Percentiles rank a stretch among this genome's conserved stretches.
Evolutionary conservation across 1,140 invertebrate species (phyloP).

Genomic region (Mylabris phalerata): DNA sequence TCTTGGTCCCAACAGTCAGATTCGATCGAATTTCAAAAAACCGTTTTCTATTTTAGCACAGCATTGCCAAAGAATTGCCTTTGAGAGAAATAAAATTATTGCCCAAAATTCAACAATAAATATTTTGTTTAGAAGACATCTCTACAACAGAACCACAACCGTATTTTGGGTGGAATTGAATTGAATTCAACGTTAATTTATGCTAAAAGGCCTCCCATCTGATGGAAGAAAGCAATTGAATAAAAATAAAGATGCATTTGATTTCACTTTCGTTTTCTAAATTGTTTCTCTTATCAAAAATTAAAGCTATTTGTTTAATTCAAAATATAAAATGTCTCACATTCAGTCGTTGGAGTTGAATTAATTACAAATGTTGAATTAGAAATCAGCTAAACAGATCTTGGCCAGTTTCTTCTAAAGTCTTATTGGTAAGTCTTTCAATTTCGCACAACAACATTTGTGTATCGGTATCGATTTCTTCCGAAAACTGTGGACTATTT

Average conservation of each 20-base stretch:
- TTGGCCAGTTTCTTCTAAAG: conserved; percentile 47
- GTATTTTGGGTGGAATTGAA: no score
- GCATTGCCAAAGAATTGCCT: no score
- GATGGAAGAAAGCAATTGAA: no score
- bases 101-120: no score
- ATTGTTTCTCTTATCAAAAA: no score
- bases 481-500: conserved; percentile 28
- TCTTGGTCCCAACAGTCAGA: conserved; percentile 23
- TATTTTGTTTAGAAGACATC: no score
- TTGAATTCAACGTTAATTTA: no score
- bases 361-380: background rate
- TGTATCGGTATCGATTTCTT: conserved; percentile 46
- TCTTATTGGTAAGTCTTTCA: conserved; percentile 47
- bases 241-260: no score
- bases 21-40: background rate
- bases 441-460: conserved; percentile 49
- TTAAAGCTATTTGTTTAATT: background rate
- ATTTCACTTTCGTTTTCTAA: no score
- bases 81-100: no score
- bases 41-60: background rate
- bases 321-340: background rate
- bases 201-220: no score
- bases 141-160: no score
- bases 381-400: conserved; percentile 35
- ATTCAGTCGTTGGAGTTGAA: background rate